Percentiles rank a stretch among this genome's conserved stretches.
phyloP scores from a whole-genome alignment of 1,140 invertebrate species.

The Helicoverpa zea region DNA sequence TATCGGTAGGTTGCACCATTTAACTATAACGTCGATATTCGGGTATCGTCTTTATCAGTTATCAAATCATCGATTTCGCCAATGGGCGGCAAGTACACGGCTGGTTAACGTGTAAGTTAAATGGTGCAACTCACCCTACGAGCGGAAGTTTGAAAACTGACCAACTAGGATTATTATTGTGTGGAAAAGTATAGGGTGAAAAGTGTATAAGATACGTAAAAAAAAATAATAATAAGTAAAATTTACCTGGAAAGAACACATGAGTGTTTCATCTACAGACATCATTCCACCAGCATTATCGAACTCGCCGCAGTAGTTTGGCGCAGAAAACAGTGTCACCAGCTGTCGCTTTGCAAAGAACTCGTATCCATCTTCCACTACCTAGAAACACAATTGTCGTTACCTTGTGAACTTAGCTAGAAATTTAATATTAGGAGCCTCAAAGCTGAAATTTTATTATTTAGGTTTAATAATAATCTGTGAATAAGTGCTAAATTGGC shows the following conservation, averaged over 20 bases:
- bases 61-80: too few relatives aligned
- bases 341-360: slow-evolving; percentile 96
- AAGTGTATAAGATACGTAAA: neutral
- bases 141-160: neutral
- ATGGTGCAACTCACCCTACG: too few relatives aligned
- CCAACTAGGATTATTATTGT: neutral
- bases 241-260: slow-evolving; percentile 96
- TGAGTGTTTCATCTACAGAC: slow-evolving; percentile 99
- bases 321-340: slow-evolving; percentile 96
- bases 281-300: slow-evolving; percentile 99
- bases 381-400: slow-evolving; percentile 84
- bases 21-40: too few relatives aligned
- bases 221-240: slow-evolving; percentile 32
- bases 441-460: too few relatives aligned
- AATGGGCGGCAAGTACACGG: too few relatives aligned
- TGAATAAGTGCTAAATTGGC: too few relatives aligned
- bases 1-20: too few relatives aligned
- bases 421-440: too few relatives aligned
- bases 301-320: slow-evolving; percentile 96
- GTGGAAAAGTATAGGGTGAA: neutral
- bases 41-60: too few relatives aligned
- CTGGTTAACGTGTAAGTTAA: too few relatives aligned
- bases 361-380: slow-evolving; percentile 96
- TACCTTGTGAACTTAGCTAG: too few relatives aligned
- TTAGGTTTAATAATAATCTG: too few relatives aligned